Percentiles rank a stretch among this genome's conserved stretches.
Conservation (phyloP, 64 coral and sea anemone genomes). For the Acropora tenuis region DNA sequence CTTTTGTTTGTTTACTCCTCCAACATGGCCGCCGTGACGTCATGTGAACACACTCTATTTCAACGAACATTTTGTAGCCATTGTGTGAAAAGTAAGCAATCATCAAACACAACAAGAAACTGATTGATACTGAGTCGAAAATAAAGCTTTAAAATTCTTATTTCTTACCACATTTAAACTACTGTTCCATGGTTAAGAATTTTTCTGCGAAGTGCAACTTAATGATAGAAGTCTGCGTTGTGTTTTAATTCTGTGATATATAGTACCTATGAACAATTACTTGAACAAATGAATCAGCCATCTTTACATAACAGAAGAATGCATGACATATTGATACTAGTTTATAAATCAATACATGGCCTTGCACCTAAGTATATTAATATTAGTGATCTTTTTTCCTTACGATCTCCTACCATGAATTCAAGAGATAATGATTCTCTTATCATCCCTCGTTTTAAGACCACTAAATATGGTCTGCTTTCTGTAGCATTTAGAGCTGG, state of each 20-base stretch:
- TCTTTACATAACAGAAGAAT: neutral
- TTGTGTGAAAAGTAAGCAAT: conserved; percentile 11
- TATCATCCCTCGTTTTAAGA: neutral
- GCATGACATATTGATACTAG: neutral
- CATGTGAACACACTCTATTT: too few relatives aligned
- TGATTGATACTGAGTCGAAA: conserved; percentile 12
- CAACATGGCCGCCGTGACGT: too few relatives aligned
- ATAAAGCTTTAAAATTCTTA: conserved; percentile 32
- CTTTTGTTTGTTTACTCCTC: too few relatives aligned
- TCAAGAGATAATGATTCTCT: neutral
- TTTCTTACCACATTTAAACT: conserved; percentile 30
- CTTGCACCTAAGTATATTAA: neutral
- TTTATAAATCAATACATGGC: neutral
- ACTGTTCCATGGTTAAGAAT: conserved; percentile 5
- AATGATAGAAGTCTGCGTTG: neutral
- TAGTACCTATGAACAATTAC: neutral
- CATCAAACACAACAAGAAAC: conserved; percentile 13
- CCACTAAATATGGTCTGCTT: neutral
- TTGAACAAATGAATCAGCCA: neutral
- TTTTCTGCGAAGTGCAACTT: neutral
- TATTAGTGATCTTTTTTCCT: neutral
- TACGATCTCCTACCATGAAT: neutral
- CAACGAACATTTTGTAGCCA: neutral
- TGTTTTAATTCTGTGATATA: neutral
- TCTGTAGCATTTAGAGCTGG: neutral